A percentile compares a stretch with the other conserved stretches of the same genome.
Conservation (phyloP, 2,797 vertebrate species). For the Poecilia picta region DNA sequence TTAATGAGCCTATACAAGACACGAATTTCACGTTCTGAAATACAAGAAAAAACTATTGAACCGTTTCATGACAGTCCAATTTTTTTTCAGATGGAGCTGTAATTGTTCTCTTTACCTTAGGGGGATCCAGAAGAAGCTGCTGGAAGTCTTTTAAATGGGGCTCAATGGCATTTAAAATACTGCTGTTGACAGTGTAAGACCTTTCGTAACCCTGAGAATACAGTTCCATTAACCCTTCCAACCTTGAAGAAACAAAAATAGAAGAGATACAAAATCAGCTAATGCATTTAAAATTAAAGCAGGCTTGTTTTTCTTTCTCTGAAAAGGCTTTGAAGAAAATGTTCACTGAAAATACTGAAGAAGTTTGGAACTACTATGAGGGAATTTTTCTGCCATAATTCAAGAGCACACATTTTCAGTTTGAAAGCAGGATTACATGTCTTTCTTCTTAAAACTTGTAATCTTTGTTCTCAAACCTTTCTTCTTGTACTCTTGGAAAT, state of each 20-base stretch:
- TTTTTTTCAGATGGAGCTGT: neutral
- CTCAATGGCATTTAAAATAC: conserved; percentile 92
- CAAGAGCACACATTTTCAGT: no score
- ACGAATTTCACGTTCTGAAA: neutral
- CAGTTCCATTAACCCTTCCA: conserved; percentile 94
- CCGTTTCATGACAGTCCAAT: neutral
- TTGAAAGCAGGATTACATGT: no score
- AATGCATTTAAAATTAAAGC: neutral
- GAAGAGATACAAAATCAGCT: neutral
- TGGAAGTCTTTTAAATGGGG: conserved; percentile 97
- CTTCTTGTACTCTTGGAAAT: no score
- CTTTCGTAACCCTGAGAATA: conserved; percentile 97
- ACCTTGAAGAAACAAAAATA: conserved; percentile 72
- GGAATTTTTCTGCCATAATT: no score
- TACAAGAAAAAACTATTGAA: neutral
- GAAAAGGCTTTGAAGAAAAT: neutral
- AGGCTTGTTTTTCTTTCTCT: neutral
- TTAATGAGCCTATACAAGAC: neutral
- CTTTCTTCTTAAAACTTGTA: no score
- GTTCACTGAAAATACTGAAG: neutral
- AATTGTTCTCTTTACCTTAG: conserved; percentile 83
- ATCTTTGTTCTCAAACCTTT: no score
- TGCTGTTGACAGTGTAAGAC: conserved; percentile 90
- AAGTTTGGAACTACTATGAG: neutral
- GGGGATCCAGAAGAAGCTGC: conserved; percentile 92